Percentiles rank a stretch among this genome's conserved stretches.
Conservation (phyloP, 2,888 invertebrate genomes). For the Entomobrya multifasciata region DNA sequence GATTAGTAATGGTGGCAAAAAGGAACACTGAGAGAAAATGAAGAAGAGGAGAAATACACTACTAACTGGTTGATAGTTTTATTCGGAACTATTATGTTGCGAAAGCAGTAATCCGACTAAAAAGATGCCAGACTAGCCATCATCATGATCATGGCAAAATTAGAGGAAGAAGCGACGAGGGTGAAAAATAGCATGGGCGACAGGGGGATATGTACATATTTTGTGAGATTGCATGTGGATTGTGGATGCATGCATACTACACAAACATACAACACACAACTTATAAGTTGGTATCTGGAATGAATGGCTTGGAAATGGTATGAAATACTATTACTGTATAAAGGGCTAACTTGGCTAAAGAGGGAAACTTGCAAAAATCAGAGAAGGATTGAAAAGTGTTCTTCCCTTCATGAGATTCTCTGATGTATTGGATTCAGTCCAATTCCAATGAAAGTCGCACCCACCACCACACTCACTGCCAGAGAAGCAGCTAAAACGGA, state of each 20-base stretch:
- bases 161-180: constrained; percentile 12
- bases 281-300: constrained; percentile 74
- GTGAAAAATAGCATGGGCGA: constrained; percentile 25
- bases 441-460: constrained; percentile 77
- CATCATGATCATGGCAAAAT: constrained; percentile 26
- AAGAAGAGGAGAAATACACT: constrained; percentile 21
- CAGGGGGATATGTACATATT: not conserved
- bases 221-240: constrained; percentile 15
- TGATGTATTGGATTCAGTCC: constrained; percentile 79
- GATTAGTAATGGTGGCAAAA: constrained; percentile 52
- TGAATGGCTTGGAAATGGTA: constrained; percentile 74
- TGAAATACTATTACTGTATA: no score
- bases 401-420: constrained; percentile 76
- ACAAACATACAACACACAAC: no score
- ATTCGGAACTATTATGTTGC: constrained; percentile 12
- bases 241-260: constrained; percentile 10
- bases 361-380: constrained; percentile 76
- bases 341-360: constrained; percentile 66
- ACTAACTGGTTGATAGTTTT: constrained; percentile 41
- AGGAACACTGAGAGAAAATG: not conserved
- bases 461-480: constrained; percentile 71
- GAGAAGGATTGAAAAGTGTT: constrained; percentile 78
- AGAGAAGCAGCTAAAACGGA: constrained; percentile 76
- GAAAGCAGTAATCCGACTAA: not conserved
- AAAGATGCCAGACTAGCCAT: constrained; percentile 26